Base-by-base conservation (phyloP, 2,113 vertebrate species). In the Chlamydotis undulata region DNA sequence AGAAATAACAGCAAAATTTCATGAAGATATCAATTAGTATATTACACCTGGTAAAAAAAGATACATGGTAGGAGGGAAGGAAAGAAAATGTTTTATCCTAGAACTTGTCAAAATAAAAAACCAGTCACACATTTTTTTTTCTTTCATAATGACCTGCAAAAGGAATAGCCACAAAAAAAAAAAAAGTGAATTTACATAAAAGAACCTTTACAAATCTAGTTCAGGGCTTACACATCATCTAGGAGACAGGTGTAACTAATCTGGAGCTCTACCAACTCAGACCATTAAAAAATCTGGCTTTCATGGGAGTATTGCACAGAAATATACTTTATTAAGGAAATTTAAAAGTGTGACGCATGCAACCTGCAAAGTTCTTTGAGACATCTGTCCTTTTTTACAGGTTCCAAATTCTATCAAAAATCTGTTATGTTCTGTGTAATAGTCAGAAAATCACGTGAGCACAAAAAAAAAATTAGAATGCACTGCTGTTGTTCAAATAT, bases 91-190 rank as follows among this genome's bases (percentile, higher is more conserved):
- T 28, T 71, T 17, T 22, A 26, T n/a, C 17, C 24, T 45, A 61
- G 26, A 83, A 76, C 50, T 63, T 75, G 18, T 39, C 25, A 71
- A 94, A 88, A 80, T 68, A 7, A 85, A 82, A 78, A 50, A 79
- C 7, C 1, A 7, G 2, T 52, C 26, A 68, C 4, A 3, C 2
- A 8, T 60, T 65, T 74, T 64, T 35, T 52, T 53, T 77, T 41
- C 5, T n/a, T 68, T 78, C 17, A 6, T 53, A 71, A 59, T n/a
- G 50, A 61, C 7, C 56, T 41, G 29, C 19, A 74, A 86, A 90
- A 94, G 5, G 7, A 75, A 68, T 22, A 64, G 6, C 19, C 85
- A 41, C 9, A 7, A 45, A 78, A 78, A 39, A 39, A 39, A 35
- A 39, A 41, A 53, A 39, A 25, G 6, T 24, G 41, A 29, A 22